Evolutionary conservation across 2,888 invertebrate species (phyloP), one percentile per base, ranked within the genome.

Genomic region (Lacanobia wlatinum): DNA sequence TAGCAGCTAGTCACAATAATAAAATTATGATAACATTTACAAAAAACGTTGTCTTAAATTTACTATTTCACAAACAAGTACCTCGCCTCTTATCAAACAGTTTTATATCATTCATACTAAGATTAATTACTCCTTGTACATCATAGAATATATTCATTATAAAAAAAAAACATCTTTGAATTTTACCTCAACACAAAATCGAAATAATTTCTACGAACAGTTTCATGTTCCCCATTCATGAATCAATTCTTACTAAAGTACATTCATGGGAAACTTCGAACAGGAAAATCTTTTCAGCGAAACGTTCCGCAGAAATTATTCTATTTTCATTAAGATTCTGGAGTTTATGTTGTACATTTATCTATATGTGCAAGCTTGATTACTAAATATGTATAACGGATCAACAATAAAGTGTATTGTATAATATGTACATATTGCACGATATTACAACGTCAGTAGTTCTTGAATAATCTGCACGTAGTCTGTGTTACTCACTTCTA

Each of bases 1-100:
- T 94, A 95, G 92, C 90, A 91, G 94, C 95, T 95, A 94, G 91
- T 92, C 93, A 93, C 92, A 94, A 93, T 93, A 92, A 91, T 94
- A 93, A 92, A 93, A 93, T 92, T 92, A 94, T 92, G 89, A 94
- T 94, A 95, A 95, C 94, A 94, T 93, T 93, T 93, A 94, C 92
- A 92, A 90, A 92, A 90, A 93, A 92, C 89, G 84, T 85, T 87
- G 85, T 89, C 85, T 87, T 87, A 89, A 86, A 86, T 88, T 89
- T 85, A 89, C 80, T 87, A 90, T 89, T 88, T 76, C 84, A 87
- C 83, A 84, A 89, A 88, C 85, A 86, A 84, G 80, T 84, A 87
- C 90, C 89, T 90, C 75, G 90, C 91, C 90, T 90, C 90, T 77
- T 72, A 58, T 68, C 78, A 82, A 76, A 80, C 80, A 73, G 63